These are phyloP conservation scores for Adelges cooleyi DNA, from an alignment of 1,140 invertebrate genomes.

Conservation along the genomic window DNA sequence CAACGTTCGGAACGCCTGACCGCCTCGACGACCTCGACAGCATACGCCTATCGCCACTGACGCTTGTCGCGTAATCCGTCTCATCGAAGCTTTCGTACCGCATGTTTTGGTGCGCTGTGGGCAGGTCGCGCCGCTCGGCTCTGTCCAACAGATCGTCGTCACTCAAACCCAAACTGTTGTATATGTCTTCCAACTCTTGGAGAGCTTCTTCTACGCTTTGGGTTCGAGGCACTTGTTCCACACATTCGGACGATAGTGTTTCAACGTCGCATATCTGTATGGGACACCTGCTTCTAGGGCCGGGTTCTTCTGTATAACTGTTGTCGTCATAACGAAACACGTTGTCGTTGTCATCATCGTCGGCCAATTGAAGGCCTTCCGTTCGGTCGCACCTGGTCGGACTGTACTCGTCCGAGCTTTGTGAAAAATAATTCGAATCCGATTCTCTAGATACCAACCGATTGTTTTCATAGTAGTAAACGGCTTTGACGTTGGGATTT, in stretches of 20 bases:
- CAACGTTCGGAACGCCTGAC: conserved; percentile 10
- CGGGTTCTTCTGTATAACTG: background rate
- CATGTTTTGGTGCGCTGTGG: conserved; percentile 37
- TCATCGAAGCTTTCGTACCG: conserved; percentile 20
- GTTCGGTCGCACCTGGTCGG: background rate
- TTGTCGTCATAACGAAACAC: background rate
- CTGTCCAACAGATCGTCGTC: conserved; percentile 70
- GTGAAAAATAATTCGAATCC: conserved; percentile 31
- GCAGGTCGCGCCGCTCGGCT: conserved; percentile 60
- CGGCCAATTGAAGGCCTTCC: background rate
- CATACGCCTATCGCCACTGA: background rate
- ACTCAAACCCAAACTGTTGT: conserved; percentile 64
- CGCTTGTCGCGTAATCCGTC: background rate
- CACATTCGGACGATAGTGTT: background rate
- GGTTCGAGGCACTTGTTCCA: conserved; percentile 39
- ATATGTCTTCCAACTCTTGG: conserved; percentile 77
- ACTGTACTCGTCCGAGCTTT: conserved; percentile 45
- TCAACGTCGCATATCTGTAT: conserved; percentile 1
- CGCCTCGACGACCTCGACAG: background rate
- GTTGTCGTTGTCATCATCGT: too few species aligned
- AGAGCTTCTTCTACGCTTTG: conserved; percentile 74
- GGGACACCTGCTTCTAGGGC: background rate
- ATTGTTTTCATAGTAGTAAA: conserved; percentile 38
- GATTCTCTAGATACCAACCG: conserved; percentile 34
- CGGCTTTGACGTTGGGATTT: conserved; percentile 49